A percentile compares a stretch with the other conserved stretches of the same genome.
phyloP scores from a whole-genome alignment of 2,888 invertebrate species.

The Leucoma salicis region DNA sequence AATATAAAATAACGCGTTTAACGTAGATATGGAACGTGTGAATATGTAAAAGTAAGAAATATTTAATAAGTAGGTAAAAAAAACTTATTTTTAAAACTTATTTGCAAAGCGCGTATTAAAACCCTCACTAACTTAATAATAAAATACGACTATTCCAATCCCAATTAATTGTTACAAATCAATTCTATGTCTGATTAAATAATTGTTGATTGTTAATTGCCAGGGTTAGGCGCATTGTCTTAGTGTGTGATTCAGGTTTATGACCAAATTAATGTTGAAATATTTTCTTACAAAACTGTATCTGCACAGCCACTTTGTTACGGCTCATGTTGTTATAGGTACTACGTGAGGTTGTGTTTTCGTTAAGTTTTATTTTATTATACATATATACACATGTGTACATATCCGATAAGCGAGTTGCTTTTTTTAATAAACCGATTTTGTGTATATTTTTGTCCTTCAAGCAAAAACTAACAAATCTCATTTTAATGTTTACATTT shows the following conservation, averaged over 20 bases:
- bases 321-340: too few relatives aligned
- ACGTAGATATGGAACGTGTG: slow-evolving; percentile 2
- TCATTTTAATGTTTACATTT: too few relatives aligned
- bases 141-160: slow-evolving; percentile 21
- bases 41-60: slow-evolving; percentile 6
- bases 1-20: not conserved
- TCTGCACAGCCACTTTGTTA: slow-evolving; percentile 1
- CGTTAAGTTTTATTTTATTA: too few relatives aligned
- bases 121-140: slow-evolving; percentile 15
- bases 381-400: too few relatives aligned
- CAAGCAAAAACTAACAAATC: too few relatives aligned
- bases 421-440: too few relatives aligned
- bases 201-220: slow-evolving; percentile 26
- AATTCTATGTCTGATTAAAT: slow-evolving; percentile 41
- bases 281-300: slow-evolving; percentile 21
- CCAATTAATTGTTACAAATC: slow-evolving; percentile 41
- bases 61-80: not conserved
- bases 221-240: slow-evolving; percentile 20
- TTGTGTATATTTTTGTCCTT: too few relatives aligned
- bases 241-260: slow-evolving; percentile 21
- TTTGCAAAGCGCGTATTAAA: not conserved
- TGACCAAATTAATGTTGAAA: slow-evolving; percentile 11
- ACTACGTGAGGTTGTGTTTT: too few relatives aligned
- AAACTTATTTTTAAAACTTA: not conserved
- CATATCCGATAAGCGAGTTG: too few relatives aligned